These are phyloP conservation scores for Otus sunia DNA, from an alignment of 2,113 vertebrate species.

Conservation along the genomic window DNA sequence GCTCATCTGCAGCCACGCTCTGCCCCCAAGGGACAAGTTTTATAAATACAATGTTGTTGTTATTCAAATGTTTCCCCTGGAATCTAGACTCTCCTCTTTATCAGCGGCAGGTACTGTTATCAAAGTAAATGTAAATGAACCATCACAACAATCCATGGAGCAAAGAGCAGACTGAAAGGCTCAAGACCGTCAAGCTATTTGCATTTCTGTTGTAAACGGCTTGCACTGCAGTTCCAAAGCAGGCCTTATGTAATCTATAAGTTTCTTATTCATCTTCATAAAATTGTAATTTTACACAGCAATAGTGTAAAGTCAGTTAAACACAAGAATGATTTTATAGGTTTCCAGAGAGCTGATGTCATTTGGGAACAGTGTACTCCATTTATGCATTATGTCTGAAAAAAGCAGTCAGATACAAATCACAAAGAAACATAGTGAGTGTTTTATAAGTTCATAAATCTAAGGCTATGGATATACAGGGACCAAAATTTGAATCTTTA, in stretches of 20 bases:
- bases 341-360: constrained; percentile 54
- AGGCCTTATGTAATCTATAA: neutral
- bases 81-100: neutral
- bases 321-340: constrained; percentile 47
- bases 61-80: neutral
- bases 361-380: constrained; percentile 38
- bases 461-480: constrained; percentile 5
- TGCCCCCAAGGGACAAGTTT: constrained; percentile 47
- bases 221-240: neutral
- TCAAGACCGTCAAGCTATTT: neutral
- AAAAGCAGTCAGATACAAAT: constrained; percentile 63
- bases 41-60: constrained; percentile 27
- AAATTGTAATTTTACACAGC: constrained; percentile 41
- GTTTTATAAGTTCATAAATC: constrained; percentile 68
- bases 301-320: constrained; percentile 51
- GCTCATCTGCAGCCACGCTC: constrained; percentile 14
- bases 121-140: neutral
- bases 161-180: neutral
- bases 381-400: constrained; percentile 43
- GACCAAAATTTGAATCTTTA: constrained; percentile 26
- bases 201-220: neutral
- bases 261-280: constrained; percentile 45
- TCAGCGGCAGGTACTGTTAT: neutral
- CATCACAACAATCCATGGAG: neutral
- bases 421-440: constrained; percentile 53